Percentiles rank a stretch among this genome's conserved stretches.
Evolutionary conservation across 92 coral and sea anemone species (phyloP).

Genomic region (Epizoanthus stellaris): DNA sequence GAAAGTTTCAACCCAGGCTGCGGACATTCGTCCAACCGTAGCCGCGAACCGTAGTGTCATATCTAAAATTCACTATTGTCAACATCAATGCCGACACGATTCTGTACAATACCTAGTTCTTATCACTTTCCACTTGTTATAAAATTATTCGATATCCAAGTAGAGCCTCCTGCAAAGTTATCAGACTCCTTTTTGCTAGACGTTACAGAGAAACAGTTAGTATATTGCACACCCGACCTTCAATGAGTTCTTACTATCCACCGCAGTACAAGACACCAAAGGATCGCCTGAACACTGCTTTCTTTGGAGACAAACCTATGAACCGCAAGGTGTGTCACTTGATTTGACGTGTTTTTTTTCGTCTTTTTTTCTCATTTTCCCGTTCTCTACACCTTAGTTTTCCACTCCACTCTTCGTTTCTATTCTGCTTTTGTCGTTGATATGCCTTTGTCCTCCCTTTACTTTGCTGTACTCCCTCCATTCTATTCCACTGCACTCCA

Average conservation of each 20-base stretch:
- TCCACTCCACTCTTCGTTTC: not conserved
- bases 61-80: too few species aligned
- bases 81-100: too few species aligned
- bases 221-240: not conserved
- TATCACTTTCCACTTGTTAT: too few species aligned
- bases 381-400: not conserved
- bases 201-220: not conserved
- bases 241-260: not conserved
- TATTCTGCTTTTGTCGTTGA: not conserved
- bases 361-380: not conserved
- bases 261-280: conserved; percentile 74
- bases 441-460: not conserved
- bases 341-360: not conserved
- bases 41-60: too few species aligned
- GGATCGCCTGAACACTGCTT: conserved; percentile 74
- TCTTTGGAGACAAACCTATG: conserved; percentile 84
- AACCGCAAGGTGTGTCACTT: conserved; percentile 67
- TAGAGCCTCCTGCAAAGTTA: too few species aligned
- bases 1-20: too few species aligned
- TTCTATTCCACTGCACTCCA: not conserved
- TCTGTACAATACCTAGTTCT: too few species aligned
- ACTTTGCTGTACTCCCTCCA: not conserved
- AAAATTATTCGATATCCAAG: too few species aligned
- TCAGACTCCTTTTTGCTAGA: too few species aligned
- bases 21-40: too few species aligned